A percentile compares a stretch with the other conserved stretches of the same genome.
Conservation (phyloP, 53 echinoderm and acorn worm species). For the Mesocentrotus franciscanus region DNA sequence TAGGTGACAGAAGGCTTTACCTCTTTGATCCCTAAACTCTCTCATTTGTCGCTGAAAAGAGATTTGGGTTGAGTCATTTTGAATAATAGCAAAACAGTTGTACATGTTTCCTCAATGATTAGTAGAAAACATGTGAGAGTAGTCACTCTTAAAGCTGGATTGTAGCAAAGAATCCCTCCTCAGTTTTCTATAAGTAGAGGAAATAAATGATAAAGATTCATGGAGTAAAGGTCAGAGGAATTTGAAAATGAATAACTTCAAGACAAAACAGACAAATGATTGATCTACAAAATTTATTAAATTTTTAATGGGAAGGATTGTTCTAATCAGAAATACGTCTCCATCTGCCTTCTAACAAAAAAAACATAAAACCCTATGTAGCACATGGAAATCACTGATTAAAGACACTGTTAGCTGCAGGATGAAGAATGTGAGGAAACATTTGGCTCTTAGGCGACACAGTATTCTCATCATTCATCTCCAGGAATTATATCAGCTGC, state of each 20-base stretch:
- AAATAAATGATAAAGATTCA: not conserved
- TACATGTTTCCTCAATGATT: not conserved
- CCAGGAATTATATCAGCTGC: constrained; percentile 55
- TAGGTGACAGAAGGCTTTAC: constrained; percentile 29
- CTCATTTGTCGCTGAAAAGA: constrained; percentile 14
- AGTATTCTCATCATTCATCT: constrained; percentile 15
- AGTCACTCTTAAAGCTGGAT: not conserved
- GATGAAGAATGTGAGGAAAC: not conserved
- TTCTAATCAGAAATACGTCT: not conserved
- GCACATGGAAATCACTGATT: not conserved
- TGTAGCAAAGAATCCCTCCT: not conserved
- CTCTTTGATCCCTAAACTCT: constrained; percentile 1
- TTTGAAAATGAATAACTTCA: not conserved
- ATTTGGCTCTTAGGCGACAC: constrained; percentile 30
- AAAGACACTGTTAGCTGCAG: not conserved
- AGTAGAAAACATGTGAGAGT: not conserved
- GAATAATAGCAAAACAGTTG: not conserved
- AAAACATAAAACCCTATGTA: not conserved
- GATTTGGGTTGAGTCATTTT: constrained; percentile 31
- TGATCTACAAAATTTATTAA: not conserved
- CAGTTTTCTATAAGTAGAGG: not conserved
- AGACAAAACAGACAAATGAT: not conserved
- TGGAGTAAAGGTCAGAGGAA: not conserved
- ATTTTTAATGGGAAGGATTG: not conserved
- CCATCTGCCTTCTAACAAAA: not conserved